phyloP scores from a whole-genome alignment of 1,140 invertebrate genomes.

The Potamilus streckersoni region DNA sequence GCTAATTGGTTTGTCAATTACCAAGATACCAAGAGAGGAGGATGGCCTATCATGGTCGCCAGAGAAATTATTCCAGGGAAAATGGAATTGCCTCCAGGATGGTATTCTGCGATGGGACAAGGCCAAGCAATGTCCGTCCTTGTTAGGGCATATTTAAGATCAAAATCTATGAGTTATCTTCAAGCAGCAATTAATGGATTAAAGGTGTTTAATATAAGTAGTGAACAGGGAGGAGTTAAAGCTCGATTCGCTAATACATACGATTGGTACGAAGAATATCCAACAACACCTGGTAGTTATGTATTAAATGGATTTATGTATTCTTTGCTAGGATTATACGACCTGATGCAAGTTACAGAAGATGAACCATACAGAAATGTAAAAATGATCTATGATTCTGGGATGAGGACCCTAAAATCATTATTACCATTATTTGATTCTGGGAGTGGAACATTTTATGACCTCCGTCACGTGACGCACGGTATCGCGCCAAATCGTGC shows the following conservation, averaged over 20 bases:
- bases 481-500: slow-evolving; percentile 86
- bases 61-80: slow-evolving; percentile 78
- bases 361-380: slow-evolving; percentile 47
- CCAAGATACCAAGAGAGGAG: slow-evolving; percentile 90
- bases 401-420: slow-evolving; percentile 88
- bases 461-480: slow-evolving; percentile 91
- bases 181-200: slow-evolving; percentile 84
- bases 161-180: slow-evolving; percentile 81
- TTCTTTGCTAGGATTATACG: slow-evolving; percentile 95
- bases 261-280: slow-evolving; percentile 98
- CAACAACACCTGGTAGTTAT: slow-evolving; percentile 93
- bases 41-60: slow-evolving; percentile 95
- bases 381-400: slow-evolving; percentile 81
- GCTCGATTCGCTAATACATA: slow-evolving; percentile 85
- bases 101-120: slow-evolving; percentile 98
- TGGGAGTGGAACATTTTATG: slow-evolving; percentile 96
- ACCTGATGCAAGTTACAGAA: slow-evolving; percentile 77
- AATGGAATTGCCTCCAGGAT: slow-evolving; percentile 84
- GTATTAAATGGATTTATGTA: slow-evolving; percentile 99
- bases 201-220: slow-evolving; percentile 81
- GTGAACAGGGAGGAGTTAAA: slow-evolving; percentile 80
- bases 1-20: slow-evolving; percentile 93
- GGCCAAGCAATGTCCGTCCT: slow-evolving; percentile 96
- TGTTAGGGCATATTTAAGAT: slow-evolving; percentile 87
- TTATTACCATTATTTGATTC: slow-evolving; percentile 95